Percentiles rank a stretch among this genome's conserved stretches.
Evolutionary conservation across 2,888 invertebrate species (phyloP).

Genomic region (Dynastes tityus): DNA sequence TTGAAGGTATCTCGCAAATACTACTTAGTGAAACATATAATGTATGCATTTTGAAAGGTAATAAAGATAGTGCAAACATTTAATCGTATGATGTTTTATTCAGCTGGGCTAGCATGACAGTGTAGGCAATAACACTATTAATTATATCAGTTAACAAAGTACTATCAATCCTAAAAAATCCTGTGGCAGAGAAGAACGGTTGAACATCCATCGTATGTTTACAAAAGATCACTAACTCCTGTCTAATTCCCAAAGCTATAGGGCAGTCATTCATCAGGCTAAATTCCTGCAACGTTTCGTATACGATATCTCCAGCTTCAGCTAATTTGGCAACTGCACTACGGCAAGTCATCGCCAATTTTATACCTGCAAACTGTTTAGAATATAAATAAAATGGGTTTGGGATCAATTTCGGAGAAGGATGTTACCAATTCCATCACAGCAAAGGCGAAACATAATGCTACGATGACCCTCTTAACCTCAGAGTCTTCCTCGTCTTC

Average conservation of each 20-base stretch:
- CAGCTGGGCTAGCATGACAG: slow-evolving; percentile 36
- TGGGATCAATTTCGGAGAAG: not conserved
- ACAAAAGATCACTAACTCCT: slow-evolving; percentile 37
- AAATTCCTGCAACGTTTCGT: slow-evolving; percentile 37
- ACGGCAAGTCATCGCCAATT: slow-evolving; percentile 1
- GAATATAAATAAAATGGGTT: not conserved
- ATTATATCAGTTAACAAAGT: slow-evolving; percentile 16
- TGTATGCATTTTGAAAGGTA: too few relatives aligned
- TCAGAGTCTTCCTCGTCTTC: not conserved
- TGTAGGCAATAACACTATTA: slow-evolving; percentile 27
- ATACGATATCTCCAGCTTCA: slow-evolving; percentile 21
- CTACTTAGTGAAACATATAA: too few relatives aligned
- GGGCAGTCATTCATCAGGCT: not conserved
- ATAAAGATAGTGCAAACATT: too few relatives aligned
- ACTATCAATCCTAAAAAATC: slow-evolving; percentile 32
- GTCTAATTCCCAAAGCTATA: slow-evolving; percentile 1
- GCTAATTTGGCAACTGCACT: not conserved
- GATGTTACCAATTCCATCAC: slow-evolving; percentile 22
- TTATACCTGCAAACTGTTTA: not conserved
- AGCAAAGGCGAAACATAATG: slow-evolving; percentile 11
- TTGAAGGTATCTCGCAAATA: not conserved
- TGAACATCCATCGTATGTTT: slow-evolving; percentile 25
- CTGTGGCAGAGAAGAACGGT: slow-evolving; percentile 28
- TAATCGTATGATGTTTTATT: slow-evolving; percentile 1
- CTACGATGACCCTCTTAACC: not conserved